Base-by-base conservation (phyloP, 2,797 vertebrate species). In the Orestias chungarensis region DNA sequence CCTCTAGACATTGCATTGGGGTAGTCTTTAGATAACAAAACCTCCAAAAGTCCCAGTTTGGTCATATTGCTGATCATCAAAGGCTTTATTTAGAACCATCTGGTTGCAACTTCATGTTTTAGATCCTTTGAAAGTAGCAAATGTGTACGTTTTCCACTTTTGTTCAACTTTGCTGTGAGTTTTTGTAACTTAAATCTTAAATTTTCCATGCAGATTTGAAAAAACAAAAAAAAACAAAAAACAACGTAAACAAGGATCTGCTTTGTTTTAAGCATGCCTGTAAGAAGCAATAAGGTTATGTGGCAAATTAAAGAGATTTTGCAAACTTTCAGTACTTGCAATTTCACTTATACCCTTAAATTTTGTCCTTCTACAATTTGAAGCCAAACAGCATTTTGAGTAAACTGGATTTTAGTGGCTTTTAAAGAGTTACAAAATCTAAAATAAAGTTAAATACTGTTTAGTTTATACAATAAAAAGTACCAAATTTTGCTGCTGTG, bases 401-500 rank as follows among this genome's bases (percentile, higher is more conserved):
- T 72, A 62, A 71, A 75, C 35, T 14, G 40, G 18, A 27, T 7
- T 38, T 67, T 17, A 66, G 31, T 33, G 54, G 42, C 43, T 76
- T 29, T 46, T 47, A 66, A 33, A 61, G 38, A 25, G 66, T 52
- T 9, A 38, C 7, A 29, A 54, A 49, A 17, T 35, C n/a, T n/a
- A n/a, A 65, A 61, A 64, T 46, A 8, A 71, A 20, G 25, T 67
- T 17, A 46, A 43, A 77, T 31, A 6, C 31, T 40, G 59, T 66
- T 42, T 6, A 61, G 70, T 47, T 68, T 49, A 43, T 52, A 8
- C 61, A 31, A n/a, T 25, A 38, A 31, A 49, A 12, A 62, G 40
- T 29, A 61, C 8, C 57, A 70, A 29, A 50, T 71, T 76, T 55
- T 77, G 27, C 12, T 38, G 31, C 59, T 80, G 42, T 64, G 66